Base-by-base conservation (phyloP, 2,888 invertebrate species). In the Mythimna impura region DNA sequence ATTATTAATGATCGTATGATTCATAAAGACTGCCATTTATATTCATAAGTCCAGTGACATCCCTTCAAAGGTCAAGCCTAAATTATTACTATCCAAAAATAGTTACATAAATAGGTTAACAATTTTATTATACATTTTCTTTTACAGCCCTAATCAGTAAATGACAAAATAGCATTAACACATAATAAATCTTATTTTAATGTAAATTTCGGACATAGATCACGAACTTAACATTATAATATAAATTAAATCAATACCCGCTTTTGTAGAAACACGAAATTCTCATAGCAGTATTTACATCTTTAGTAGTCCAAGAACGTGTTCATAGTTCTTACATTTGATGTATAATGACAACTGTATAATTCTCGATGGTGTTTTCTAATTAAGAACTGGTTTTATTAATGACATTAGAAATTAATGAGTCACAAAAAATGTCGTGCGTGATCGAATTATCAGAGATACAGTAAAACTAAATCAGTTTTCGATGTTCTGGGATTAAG, bases 321-420 rank as follows among this genome's bases (percentile, higher is more conserved):
- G 65, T 76, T 69, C 68, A 78, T 80, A 79, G 61, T 75, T 78
- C 71, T 83, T 72, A 71, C 61, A 73, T 77, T 81, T 81, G 78
- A 88, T 82, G 71, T 79, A 83, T 73, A 77, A 67, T 82, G 84
- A 84, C 84, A 86, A 76, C 81, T 85, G 71, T 84, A 87, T 86
- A 84, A 79, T 82, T 81, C 79, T 73, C 65, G 63, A 71, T 72
- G 70, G 65, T 80, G 73, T 78, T 82, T 78, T 66, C 61, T 76
- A 79, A 83, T 84, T 79, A 81, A 71, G 40, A 64, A 75, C 79
- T 40, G 76, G 83, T 77, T 84, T 50, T 74, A 58, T 67, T 73
- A 83, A 80, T 80, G 76, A 76, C 70, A 76, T 68, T 58, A 77
- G 67, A 72, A 69, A 69, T 64, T 72, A 80, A 80, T 80, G 72